Evolutionary conservation across 2,113 vertebrate species (phyloP).

Genomic region (Corythornis cristatus): DNA sequence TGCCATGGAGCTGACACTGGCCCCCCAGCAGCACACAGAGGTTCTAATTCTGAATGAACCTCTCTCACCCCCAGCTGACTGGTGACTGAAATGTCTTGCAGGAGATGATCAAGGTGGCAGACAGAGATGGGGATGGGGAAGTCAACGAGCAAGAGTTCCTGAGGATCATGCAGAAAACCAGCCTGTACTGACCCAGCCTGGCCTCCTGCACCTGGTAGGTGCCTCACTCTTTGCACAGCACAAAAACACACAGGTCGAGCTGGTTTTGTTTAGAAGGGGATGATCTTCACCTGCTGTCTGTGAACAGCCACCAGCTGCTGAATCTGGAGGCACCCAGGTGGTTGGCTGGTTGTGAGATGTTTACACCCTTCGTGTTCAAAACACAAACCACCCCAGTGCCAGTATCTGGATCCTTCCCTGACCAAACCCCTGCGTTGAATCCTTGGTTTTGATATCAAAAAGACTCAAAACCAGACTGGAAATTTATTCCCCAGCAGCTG

Average conservation of each 20-base stretch:
- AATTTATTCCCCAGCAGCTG: not conserved
- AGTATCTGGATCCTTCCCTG: not conserved
- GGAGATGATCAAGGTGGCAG: conserved; percentile 96
- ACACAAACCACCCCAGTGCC: not conserved
- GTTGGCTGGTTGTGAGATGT: not conserved
- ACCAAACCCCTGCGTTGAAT: not conserved
- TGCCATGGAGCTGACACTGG: rapidly evolving
- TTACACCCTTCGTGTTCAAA: not conserved
- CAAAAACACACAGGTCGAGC: not conserved
- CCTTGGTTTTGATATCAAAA: not conserved
- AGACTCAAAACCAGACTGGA: not conserved
- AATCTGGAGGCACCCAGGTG: rapidly evolving
- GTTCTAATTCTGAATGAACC: not conserved
- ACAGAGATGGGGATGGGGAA: conserved; percentile 92
- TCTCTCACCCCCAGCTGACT: not conserved
- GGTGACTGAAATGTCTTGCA: conserved; percentile 37
- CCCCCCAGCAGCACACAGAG: not conserved
- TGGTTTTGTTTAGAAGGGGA: not conserved
- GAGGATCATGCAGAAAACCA: conserved; percentile 94
- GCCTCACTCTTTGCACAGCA: not conserved
- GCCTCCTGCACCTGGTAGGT: not conserved
- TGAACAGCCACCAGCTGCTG: not conserved
- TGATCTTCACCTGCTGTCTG: not conserved
- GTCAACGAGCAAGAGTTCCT: conserved; percentile 94
- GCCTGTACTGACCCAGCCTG: conserved; percentile 80